Evolutionary conservation across 2,888 invertebrate genomes (phyloP), one percentile per base, ranked within the genome.

Genomic region (Hoplodrina ambigua): DNA sequence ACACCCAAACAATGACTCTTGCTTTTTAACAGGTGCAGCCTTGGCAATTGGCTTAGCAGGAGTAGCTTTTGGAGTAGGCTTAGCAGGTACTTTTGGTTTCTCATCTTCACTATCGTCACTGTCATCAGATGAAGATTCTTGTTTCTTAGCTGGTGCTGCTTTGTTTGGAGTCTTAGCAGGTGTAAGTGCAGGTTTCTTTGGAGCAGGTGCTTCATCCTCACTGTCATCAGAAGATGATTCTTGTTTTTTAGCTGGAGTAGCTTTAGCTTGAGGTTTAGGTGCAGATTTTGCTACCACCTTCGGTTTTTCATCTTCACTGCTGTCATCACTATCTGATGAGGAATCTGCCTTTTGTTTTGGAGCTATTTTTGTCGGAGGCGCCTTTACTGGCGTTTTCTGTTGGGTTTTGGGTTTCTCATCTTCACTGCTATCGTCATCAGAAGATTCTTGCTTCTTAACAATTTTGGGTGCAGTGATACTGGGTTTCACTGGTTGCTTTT

Each of bases 271-370:
- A 72, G 75, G 80, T 61, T 82, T 85, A 19, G 88, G 69, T 20
- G 80, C 80, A 58, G 69, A 20, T 58, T 79, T 83, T 83, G 78
- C 87, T 67, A 80, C 75, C 59, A 80, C 80, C 75, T 90, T 89
- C 37, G 90, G 91, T 58, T 78, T 77, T 50, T 96, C 95, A 69
- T 93, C 92, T 37, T 93, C 92, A 79, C 94, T 94, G 56, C 82
- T 82, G 44, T 94, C 90, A 20, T 92, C 89, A 90, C 69, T 72
- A 65, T 83, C 82, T 19, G 83, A 81, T 19, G 82, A 78, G 30
- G 75, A 71, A 0, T 75, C 79, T 19, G 66, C 33, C 46, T 81
- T 63, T 86, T 86, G 71, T 77, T 85, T 83, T 74, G 78, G 80
- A 86, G 71, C 53, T 30, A 57, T 86, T 79, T 88, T 83, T 13